phyloP scores from a whole-genome alignment of 2,888 invertebrate genomes.

The Spicauda simplicius region DNA sequence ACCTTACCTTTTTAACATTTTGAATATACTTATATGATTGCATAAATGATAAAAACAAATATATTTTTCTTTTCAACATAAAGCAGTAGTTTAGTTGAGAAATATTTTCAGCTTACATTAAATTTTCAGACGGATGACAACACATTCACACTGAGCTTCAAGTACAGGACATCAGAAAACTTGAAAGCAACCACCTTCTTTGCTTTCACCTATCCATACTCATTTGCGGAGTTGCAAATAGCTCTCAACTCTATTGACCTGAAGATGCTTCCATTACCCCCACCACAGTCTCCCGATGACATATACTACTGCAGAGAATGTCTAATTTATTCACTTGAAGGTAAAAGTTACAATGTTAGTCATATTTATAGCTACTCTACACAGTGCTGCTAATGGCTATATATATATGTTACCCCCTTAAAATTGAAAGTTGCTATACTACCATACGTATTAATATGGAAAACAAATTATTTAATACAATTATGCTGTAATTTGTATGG shows the following conservation, averaged over 20 bases:
- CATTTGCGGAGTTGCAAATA: conserved; percentile 92
- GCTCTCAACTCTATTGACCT: conserved; percentile 88
- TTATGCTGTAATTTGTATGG: no score
- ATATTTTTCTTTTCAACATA: no score
- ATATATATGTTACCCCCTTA: no score
- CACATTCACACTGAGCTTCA: conserved; percentile 90
- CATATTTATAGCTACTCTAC: no score
- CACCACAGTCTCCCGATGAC: conserved; percentile 82
- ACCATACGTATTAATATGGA: no score
- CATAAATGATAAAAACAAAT: no score
- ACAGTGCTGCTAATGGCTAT: no score
- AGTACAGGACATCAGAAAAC: conserved; percentile 89
- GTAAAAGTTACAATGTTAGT: conserved; percentile 52
- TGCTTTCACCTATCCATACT: conserved; percentile 96
- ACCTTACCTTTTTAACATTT: no score
- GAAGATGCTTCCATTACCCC: conserved; percentile 78
- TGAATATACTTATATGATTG: no score
- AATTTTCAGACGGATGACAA: conserved; percentile 87
- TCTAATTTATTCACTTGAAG: conserved; percentile 91
- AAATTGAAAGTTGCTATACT: no score
- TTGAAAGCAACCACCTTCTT: conserved; percentile 90
- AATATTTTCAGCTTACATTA: neutral
- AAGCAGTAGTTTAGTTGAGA: neutral
- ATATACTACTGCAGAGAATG: conserved; percentile 95
- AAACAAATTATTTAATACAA: no score